Evolutionary conservation across 2,797 vertebrate species (phyloP), one percentile per base, ranked within the genome.

Genomic region (Cossypha niveicapilla): DNA sequence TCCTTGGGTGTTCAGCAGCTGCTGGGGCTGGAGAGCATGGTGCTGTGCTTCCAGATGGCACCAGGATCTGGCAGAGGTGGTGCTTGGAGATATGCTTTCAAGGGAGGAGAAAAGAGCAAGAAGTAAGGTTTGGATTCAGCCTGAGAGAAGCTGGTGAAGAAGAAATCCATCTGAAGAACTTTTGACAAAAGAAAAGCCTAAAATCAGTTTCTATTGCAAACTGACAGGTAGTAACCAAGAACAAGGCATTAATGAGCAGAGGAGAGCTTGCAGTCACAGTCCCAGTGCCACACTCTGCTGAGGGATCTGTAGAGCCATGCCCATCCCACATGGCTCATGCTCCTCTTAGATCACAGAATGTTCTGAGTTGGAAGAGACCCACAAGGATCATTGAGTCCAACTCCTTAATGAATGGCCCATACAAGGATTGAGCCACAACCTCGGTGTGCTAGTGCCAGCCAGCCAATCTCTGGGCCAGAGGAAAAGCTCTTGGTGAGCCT

Each of bases 261-360:
- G 57, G 24, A 56, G 5, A 1, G 2, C 30, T 23, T 61, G 39
- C 22, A 27, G 28, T 27, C 30, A 15, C 34, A 4, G 3, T 30
- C 30, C 19, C 42, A 3, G 3, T 10, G 10, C 3, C 12, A 5
- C 25, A 1, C 14, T 28, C 14, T 28, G n/a, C 23, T 9, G 3
- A 18, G 6, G 7, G 4, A 56, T 32, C n/a, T 1, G 1, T 14
- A 45, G 25, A 44, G n/a, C 37, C 25, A 6, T 15, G 11, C 37
- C 15, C 37, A 16, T 4, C 44, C 21, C 42, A 32, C 21, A 0
- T 3, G 7, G 30, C 28, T 80, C 12, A 6, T 57, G 41, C 9
- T 45, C 18, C 45, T 7, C 58, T 48, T 16, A 25, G 35, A 41
- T 11, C 25, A 56, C 42, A 41, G 25, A 30, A 48, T 14, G 25